Evolutionary conservation across 2,888 invertebrate species (phyloP).

Genomic region (Deladenus siricidicola): DNA sequence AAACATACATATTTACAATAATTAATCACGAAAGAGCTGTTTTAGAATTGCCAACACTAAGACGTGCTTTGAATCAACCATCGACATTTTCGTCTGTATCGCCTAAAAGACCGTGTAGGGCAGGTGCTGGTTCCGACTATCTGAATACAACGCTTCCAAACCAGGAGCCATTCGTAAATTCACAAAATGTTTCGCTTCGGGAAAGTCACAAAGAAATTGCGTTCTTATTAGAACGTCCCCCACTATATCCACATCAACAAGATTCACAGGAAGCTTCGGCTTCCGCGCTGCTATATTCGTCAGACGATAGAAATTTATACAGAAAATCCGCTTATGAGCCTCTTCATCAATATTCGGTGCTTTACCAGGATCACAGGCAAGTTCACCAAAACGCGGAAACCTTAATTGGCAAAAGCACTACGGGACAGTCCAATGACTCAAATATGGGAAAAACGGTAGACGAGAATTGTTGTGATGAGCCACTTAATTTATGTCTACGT

Average conservation of each 20-base stretch:
- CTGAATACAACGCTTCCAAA: not conserved
- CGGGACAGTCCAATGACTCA: not conserved
- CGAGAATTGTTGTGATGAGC: constrained; percentile 29
- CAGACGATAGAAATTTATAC: no score
- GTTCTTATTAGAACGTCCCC: constrained; percentile 18
- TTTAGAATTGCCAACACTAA: constrained; percentile 16
- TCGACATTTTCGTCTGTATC: not conserved
- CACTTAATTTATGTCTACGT: constrained; percentile 33
- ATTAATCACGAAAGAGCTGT: no score
- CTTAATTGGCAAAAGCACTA: not conserved
- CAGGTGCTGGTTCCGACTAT: not conserved
- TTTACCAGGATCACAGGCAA: constrained; percentile 5
- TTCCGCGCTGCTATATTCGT: no score
- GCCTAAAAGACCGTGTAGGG: not conserved
- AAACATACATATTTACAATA: no score
- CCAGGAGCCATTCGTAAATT: no score
- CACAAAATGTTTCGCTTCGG: constrained; percentile 10
- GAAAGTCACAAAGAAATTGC: constrained; percentile 28
- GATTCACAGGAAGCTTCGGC: no score
- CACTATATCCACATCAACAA: no score
- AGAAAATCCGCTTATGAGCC: no score
- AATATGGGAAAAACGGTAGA: not conserved
- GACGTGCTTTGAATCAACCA: constrained; percentile 10
- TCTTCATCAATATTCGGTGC: not conserved
- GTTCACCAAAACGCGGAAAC: no score